phyloP scores from a whole-genome alignment of 2,888 invertebrate species.

The Venustoraphidia nigricollis region DNA sequence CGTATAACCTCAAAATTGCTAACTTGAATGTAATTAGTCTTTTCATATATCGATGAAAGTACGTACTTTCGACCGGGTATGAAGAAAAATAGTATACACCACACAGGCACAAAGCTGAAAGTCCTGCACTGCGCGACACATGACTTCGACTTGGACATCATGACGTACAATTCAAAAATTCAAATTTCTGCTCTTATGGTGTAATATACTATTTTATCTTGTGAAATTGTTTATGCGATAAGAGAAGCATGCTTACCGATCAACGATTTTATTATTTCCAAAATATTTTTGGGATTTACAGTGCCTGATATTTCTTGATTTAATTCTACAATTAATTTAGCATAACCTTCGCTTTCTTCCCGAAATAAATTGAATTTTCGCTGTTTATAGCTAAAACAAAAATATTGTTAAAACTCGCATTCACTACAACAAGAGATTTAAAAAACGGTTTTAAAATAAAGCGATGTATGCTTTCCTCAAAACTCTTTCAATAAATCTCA shows the following conservation, averaged over 20 bases:
- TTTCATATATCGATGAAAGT: too few relatives aligned
- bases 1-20: too few relatives aligned
- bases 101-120: too few relatives aligned
- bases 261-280: slow-evolving; percentile 84
- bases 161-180: too few relatives aligned
- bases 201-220: background rate
- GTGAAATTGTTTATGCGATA: background rate
- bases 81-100: too few relatives aligned
- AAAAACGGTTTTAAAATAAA: background rate
- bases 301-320: slow-evolving; percentile 60
- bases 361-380: slow-evolving; percentile 96
- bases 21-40: too few relatives aligned
- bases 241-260: slow-evolving; percentile 49
- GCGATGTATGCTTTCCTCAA: slow-evolving; percentile 12
- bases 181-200: too few relatives aligned
- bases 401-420: slow-evolving; percentile 2
- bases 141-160: too few relatives aligned
- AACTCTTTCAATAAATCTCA: slow-evolving; percentile 10
- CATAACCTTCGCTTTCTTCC: slow-evolving; percentile 98
- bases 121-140: too few relatives aligned
- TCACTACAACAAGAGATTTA: background rate
- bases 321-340: slow-evolving; percentile 87
- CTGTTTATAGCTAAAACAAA: slow-evolving; percentile 83
- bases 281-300: slow-evolving; percentile 47
- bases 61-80: too few relatives aligned